These are phyloP conservation scores for Porites evermanni DNA, from an alignment of 92 coral and sea anemone genomes.

Conservation along the genomic window DNA sequence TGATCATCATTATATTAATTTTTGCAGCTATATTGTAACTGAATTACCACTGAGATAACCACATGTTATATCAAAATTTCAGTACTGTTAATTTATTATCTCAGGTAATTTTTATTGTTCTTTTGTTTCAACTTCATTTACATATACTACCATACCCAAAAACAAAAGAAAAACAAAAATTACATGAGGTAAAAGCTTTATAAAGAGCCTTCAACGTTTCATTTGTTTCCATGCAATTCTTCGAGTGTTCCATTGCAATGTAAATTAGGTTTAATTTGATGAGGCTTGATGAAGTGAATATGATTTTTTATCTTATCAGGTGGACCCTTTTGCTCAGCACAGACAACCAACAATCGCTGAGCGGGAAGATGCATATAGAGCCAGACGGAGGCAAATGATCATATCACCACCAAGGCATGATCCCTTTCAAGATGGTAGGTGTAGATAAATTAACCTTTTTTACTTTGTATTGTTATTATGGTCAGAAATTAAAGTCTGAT, in stretches of 20 bases:
- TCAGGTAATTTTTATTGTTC: too few species aligned
- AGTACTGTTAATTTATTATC: too few species aligned
- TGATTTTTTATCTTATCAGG: constrained; percentile 37
- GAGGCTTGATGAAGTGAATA: neutral
- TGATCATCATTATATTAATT: too few species aligned
- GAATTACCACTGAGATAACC: neutral
- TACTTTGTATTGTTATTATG: neutral
- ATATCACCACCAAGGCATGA: constrained; percentile 95
- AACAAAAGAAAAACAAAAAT: too few species aligned
- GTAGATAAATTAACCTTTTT: neutral
- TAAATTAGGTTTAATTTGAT: neutral
- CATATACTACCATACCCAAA: too few species aligned
- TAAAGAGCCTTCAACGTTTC: neutral
- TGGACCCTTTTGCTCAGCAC: constrained; percentile 96
- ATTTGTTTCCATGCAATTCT: neutral
- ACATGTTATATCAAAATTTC: too few species aligned
- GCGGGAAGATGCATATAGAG: constrained; percentile 95
- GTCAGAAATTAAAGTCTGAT: neutral
- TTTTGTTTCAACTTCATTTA: too few species aligned
- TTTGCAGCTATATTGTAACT: neutral
- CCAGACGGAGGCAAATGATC: constrained; percentile 86
- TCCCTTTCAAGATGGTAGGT: constrained; percentile 99
- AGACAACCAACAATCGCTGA: constrained; percentile 96
- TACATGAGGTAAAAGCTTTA: too few species aligned
- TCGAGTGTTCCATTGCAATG: neutral